Evolutionary conservation across 2,113 vertebrate species (phyloP).

Genomic region (Cyprinodon variegatus): DNA sequence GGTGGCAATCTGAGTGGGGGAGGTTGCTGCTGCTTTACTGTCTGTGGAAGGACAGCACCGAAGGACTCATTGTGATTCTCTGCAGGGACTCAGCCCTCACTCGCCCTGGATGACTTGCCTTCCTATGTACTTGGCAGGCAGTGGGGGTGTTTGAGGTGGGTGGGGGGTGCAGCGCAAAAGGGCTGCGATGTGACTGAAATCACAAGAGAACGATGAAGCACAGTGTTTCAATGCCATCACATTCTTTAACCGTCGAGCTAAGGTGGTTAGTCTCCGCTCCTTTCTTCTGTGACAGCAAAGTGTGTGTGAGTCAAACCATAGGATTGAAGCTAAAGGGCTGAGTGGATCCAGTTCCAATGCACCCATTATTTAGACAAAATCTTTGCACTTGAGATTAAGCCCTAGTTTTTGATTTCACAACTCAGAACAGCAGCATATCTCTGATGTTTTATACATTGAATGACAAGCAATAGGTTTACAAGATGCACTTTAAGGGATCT

Average conservation of each 20-base stretch:
- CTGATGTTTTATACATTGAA: background rate
- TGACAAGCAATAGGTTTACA: constrained; percentile 7
- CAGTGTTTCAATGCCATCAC: constrained; percentile 66
- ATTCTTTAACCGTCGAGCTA: constrained; percentile 46
- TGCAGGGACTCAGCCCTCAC: constrained; percentile 64
- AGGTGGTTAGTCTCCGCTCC: constrained; percentile 39
- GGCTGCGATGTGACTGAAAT: constrained; percentile 79
- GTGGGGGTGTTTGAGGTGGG: constrained; percentile 50
- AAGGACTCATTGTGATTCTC: constrained; percentile 79
- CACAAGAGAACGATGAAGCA: constrained; percentile 69
- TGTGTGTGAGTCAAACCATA: constrained; percentile 21
- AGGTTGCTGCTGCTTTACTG: constrained; percentile 49
- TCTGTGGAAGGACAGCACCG: constrained; percentile 45
- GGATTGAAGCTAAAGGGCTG: constrained; percentile 29
- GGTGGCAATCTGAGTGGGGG: constrained; percentile 8
- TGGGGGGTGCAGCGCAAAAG: constrained; percentile 59
- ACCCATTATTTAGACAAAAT: constrained; percentile 30
- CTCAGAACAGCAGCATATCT: constrained; percentile 3
- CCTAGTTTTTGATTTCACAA: constrained; percentile 20
- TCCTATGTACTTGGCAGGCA: constrained; percentile 75
- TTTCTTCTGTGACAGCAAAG: constrained; percentile 31
- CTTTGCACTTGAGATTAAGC: constrained; percentile 48
- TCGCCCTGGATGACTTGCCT: constrained; percentile 69
- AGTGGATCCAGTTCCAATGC: constrained; percentile 33
- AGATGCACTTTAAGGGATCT: constrained; percentile 7